phyloP scores from a whole-genome alignment of 2,797 vertebrate genomes.

The Poliocrania exsul region DNA sequence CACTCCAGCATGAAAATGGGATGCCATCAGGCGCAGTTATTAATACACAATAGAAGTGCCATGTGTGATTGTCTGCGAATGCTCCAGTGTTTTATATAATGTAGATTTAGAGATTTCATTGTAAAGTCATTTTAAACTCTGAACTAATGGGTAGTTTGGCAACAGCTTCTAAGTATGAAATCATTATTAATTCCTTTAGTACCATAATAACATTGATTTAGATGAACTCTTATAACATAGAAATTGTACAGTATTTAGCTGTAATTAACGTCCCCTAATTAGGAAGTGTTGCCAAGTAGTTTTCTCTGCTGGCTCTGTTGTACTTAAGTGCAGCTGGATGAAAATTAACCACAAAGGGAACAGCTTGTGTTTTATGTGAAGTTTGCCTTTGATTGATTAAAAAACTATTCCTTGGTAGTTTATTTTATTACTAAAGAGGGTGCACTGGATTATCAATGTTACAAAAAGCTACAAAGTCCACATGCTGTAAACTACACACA shows the following conservation, averaged over 20 bases:
- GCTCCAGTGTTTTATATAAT: neutral
- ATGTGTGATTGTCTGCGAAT: neutral
- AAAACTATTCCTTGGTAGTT: slow-evolving; percentile 73
- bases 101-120: slow-evolving; percentile 32
- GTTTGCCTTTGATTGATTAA: slow-evolving; percentile 78
- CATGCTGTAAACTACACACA: neutral
- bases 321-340: slow-evolving; percentile 79
- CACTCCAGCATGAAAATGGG: neutral
- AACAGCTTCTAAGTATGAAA: slow-evolving; percentile 69
- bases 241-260: slow-evolving; percentile 79
- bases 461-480: slow-evolving; percentile 34
- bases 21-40: neutral
- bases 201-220: slow-evolving; percentile 80
- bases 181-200: slow-evolving; percentile 78
- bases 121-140: slow-evolving; percentile 54
- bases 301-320: slow-evolving; percentile 78
- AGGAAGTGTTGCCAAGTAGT: slow-evolving; percentile 77
- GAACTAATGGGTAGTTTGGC: slow-evolving; percentile 77
- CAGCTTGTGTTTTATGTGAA: slow-evolving; percentile 80
- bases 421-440: slow-evolving; percentile 69
- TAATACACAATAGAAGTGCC: neutral
- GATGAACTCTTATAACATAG: slow-evolving; percentile 75
- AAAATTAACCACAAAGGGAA: slow-evolving; percentile 80
- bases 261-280: slow-evolving; percentile 82
- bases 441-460: slow-evolving; percentile 56